These are phyloP conservation scores for Sula dactylatra DNA, from an alignment of 2,113 vertebrate species.

Conservation along the genomic window DNA sequence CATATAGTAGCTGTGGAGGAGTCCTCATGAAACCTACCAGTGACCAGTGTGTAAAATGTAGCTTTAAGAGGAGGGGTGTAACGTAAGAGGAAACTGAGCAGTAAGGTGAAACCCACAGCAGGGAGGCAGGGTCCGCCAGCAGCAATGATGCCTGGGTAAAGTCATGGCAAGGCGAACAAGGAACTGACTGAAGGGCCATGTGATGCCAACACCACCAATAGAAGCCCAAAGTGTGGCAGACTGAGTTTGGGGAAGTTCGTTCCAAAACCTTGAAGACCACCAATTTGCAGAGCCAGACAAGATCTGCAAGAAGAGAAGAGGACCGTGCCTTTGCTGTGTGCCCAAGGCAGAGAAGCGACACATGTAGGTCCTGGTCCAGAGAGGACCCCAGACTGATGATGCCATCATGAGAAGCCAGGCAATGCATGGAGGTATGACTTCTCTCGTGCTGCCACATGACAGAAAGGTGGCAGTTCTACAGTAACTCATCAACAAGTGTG, in stretches of 20 bases:
- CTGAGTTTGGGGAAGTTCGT: background rate
- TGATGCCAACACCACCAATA: background rate
- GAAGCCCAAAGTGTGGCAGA: background rate
- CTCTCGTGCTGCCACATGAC: background rate
- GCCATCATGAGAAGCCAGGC: background rate
- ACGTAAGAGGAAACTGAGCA: background rate
- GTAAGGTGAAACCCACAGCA: background rate
- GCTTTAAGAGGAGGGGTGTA: background rate
- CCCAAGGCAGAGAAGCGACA: background rate
- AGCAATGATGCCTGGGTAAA: rapidly evolving
- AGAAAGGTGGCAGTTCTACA: background rate
- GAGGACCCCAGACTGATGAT: background rate
- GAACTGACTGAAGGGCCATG: background rate
- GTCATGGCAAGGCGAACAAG: background rate
- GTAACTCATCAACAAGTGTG: rapidly evolving
- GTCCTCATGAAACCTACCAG: background rate
- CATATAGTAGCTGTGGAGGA: background rate
- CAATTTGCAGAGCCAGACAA: background rate
- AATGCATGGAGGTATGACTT: background rate
- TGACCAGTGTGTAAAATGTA: background rate
- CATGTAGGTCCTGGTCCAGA: background rate
- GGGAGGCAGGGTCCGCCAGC: background rate
- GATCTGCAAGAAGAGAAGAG: background rate
- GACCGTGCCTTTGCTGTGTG: background rate
- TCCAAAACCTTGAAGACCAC: background rate